Evolutionary conservation across 2,888 invertebrate genomes (phyloP).

Genomic region (Neelides folsomi): DNA sequence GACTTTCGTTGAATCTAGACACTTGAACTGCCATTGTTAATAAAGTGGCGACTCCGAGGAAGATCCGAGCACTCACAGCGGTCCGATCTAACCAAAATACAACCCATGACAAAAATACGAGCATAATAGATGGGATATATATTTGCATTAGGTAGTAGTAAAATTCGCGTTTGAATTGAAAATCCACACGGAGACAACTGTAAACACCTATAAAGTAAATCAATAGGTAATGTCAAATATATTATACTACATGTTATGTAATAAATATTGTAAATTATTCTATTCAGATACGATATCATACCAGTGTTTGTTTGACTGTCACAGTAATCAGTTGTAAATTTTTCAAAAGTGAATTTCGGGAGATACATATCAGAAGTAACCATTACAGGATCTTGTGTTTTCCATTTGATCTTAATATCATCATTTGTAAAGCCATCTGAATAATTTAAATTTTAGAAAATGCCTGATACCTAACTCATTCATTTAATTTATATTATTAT

Average conservation of each 20-base stretch:
- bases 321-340: conserved; percentile 86
- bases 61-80: conserved; percentile 83
- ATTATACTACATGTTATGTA: background rate
- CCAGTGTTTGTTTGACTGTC: conserved; percentile 93
- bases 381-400: conserved; percentile 85
- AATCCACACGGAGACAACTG: conserved; percentile 91
- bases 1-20: conserved; percentile 77
- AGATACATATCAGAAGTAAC: conserved; percentile 83
- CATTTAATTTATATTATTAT: background rate
- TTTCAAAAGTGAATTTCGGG: conserved; percentile 83
- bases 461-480: background rate
- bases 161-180: conserved; percentile 93
- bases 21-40: conserved; percentile 96
- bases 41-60: conserved; percentile 85
- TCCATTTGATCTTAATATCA: conserved; percentile 90
- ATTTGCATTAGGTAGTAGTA: conserved; percentile 98
- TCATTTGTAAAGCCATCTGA: conserved; percentile 93
- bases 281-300: conserved; percentile 39
- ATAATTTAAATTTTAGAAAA: conserved; percentile 27
- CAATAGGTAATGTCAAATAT: background rate
- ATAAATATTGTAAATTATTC: too few relatives aligned
- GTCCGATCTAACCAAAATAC: conserved; percentile 94
- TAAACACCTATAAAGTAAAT: conserved; percentile 76
- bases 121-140: conserved; percentile 97
- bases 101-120: conserved; percentile 93